Base-by-base conservation (phyloP, 2,888 invertebrate species). In the Notodonta ziczac region DNA sequence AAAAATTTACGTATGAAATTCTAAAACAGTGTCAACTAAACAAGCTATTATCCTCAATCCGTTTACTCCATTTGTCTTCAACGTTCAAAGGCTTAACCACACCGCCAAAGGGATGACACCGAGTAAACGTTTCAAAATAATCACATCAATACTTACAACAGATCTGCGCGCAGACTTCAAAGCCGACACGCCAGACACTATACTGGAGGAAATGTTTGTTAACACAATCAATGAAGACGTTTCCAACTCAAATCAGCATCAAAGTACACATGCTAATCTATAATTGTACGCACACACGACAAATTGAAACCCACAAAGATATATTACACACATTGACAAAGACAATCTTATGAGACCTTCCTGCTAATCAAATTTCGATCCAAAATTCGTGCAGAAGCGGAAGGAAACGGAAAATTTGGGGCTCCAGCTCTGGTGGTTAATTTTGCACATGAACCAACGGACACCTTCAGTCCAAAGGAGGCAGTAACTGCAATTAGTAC, bases 391-490 rank as follows among this genome's bases (percentile, higher is more conserved):
- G 46, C 13, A 46, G 46, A 46, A 46, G 46, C 13, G 65, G 73
- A 73, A 73, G 67, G 63, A 60, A 35, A 62, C 66, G 61, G 65
- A 59, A 60, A 63, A 61, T 65, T 65, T 73, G 60, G 63, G 65
- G 77, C 58, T 76, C 76, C 71, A 69, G 65, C 67, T 77, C 59
- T 40, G 70, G 46, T 73, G 73, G 76, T 57, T 62, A 39, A 61
- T 59, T 58, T 68, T 56, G 57, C 66, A 68, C 63, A 72, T 70
- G 58, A 59, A 66, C 62, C 60, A 56, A 61, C 82, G 86, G 86
- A 85, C 87, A 88, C 87, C 89, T 89, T 86, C 81, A 86, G 88
- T 88, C 87, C 86, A 88, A 91, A 86, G 86, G 84, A 86, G 83
- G 85, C 80, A 82, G 85, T 80, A 75, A 78, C 81, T 82, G 88